Evolutionary conservation across 2,113 vertebrate genomes (phyloP), one percentile per base, ranked within the genome.

Genomic region (Cacatua alba): DNA sequence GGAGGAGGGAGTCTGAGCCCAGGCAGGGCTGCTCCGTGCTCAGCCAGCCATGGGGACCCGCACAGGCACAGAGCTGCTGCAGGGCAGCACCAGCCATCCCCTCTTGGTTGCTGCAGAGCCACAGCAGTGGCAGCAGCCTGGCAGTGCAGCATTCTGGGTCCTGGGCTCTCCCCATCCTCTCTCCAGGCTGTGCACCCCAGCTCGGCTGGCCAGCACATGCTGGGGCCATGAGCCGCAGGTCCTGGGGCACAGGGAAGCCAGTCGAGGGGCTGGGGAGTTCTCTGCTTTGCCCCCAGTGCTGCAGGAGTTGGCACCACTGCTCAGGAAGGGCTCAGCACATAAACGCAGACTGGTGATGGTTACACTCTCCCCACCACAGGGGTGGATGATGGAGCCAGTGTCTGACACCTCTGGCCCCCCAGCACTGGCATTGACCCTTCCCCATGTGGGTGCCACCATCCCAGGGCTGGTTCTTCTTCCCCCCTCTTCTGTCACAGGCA

Each of bases 401-500:
- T 43, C 20, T 57, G 74, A 55, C 46, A 29, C 52, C 52, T 14
- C 39, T 3, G 0, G 13, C 6, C 11, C 29, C n/a, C 19, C 48
- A 37, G 60, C 11, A 0, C 70, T 26, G 2, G 59, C 44, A 11
- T 1, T 20, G 52, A 26, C 19, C 35, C 19, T 19, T 55, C 68
- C 17, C 17, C 64, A 23, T 59, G 20, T n/a, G 20, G 33, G 33
- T 1, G 0, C 3, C 0, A 51, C 68, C 0, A 0, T 35, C 43
- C 74, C 0, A 0, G 37, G 12, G 49, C 6, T 43, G 51, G 16
- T n/a, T 81, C 18, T 39, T 59, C 24, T 51, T 28, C 53, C 51
- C 20, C 62, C 8, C n/a, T 64, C n/a, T 68, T n/a, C 70, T 0
- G 0, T 6, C 3, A 0, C 0, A 0, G 7, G 41, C 7, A 1